Percentiles rank a stretch among this genome's conserved stretches.
Evolutionary conservation across 2,113 vertebrate genomes (phyloP).

Genomic region (Aegotheles bennettii): DNA sequence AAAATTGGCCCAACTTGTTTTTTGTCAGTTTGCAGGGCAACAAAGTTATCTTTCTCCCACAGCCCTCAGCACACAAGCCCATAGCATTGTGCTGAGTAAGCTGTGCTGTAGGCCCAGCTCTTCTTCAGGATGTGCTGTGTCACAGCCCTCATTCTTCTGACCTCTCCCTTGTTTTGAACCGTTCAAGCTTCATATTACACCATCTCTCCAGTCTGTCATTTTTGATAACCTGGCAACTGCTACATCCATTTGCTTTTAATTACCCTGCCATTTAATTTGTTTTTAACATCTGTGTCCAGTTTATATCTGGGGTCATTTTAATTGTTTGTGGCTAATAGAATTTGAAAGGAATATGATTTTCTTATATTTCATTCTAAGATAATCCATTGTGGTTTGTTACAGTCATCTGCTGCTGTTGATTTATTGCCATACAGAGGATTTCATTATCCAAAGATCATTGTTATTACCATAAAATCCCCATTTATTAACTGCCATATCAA

Average conservation of each 20-base stretch:
- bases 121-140: not conserved
- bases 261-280: conserved; percentile 1
- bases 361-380: not conserved
- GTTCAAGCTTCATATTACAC: not conserved
- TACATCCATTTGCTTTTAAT: conserved; percentile 14
- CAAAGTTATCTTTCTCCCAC: not conserved
- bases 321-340: conserved; percentile 6
- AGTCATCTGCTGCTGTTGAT: conserved; percentile 28
- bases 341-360: conserved; percentile 41
- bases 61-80: fast-evolving
- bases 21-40: not conserved
- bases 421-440: conserved; percentile 32
- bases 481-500: conserved; percentile 45
- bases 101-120: not conserved
- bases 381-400: not conserved
- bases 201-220: not conserved
- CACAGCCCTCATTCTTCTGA: fast-evolving
- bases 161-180: not conserved
- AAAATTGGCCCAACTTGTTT: not conserved
- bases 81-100: fast-evolving
- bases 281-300: conserved; percentile 18
- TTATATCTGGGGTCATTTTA: not conserved
- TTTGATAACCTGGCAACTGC: not conserved
- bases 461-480: conserved; percentile 37
- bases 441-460: conserved; percentile 17